Evolutionary conservation across 2,888 invertebrate species (phyloP).

Genomic region (Amblyjoppa fuscipennis): DNA sequence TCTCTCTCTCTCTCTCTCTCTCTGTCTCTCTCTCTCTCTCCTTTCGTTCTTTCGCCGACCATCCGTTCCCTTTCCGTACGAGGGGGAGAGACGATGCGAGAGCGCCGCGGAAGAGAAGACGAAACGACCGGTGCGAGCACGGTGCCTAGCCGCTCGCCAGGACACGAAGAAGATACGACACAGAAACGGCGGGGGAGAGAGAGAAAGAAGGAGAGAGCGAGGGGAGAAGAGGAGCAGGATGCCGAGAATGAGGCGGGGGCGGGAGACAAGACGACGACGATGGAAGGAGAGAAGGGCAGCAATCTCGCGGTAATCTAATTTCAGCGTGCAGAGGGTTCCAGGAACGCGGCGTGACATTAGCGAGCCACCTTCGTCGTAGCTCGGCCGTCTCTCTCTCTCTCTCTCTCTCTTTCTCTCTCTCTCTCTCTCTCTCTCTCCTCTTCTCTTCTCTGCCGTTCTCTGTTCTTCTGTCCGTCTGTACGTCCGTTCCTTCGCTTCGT

Average conservation of each 20-base stretch:
- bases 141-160: constrained; percentile 46
- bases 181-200: constrained; percentile 23
- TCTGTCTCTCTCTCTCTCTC: constrained; percentile 27
- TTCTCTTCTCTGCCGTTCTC: constrained; percentile 13
- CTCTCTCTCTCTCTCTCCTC: constrained; percentile 16
- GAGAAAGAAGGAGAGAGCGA: constrained; percentile 42
- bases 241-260: constrained; percentile 37
- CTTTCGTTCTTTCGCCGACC: constrained; percentile 23
- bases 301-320: constrained; percentile 84
- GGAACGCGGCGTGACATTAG: constrained; percentile 83
- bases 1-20: constrained; percentile 24
- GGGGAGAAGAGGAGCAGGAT: constrained; percentile 44
- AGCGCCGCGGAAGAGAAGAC: constrained; percentile 35
- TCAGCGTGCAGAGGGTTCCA: constrained; percentile 83
- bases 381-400: constrained; percentile 22
- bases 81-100: constrained; percentile 54
- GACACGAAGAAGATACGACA: constrained; percentile 44
- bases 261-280: constrained; percentile 51
- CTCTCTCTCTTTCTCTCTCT: constrained; percentile 14
- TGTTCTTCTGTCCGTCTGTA: constrained; percentile 41
- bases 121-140: constrained; percentile 43
- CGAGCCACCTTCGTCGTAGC: constrained; percentile 75
- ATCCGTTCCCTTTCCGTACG: not conserved
- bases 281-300: constrained; percentile 76
- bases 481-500: constrained; percentile 55